A percentile compares a stretch with the other conserved stretches of the same genome.
These are phyloP conservation scores for Diogma glabrata DNA, from an alignment of 2,888 invertebrate genomes.

Conservation along the genomic window DNA sequence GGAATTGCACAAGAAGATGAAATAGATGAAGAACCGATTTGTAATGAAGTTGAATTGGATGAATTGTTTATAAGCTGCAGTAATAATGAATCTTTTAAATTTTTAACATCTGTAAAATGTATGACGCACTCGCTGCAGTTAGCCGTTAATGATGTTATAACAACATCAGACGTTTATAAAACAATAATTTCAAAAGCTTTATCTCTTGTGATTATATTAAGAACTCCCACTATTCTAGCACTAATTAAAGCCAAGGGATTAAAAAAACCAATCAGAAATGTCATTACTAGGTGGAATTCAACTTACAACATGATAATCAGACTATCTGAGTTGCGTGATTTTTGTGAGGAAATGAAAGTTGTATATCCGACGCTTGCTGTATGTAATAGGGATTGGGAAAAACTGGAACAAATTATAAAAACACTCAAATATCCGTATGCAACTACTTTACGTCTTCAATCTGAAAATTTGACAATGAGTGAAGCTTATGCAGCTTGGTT, in stretches of 20 bases:
- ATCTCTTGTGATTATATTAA: neutral
- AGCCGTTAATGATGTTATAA: slow-evolving; percentile 1
- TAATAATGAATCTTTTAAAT: neutral
- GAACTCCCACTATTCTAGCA: slow-evolving; percentile 5
- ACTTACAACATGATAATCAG: neutral
- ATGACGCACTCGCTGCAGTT: slow-evolving; percentile 1
- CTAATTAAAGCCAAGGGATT: slow-evolving; percentile 1
- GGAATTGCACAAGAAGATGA: neutral
- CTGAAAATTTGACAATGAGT: neutral
- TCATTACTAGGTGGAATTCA: slow-evolving; percentile 3
- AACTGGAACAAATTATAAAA: neutral
- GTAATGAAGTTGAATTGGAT: neutral
- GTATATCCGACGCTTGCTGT: neutral
- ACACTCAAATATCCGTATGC: slow-evolving; percentile 6
- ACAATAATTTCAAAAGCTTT: slow-evolving; percentile 1
- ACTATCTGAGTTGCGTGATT: slow-evolving; percentile 3
- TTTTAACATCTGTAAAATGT: neutral
- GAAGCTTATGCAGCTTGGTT: slow-evolving; percentile 3
- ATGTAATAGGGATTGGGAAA: neutral
- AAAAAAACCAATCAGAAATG: slow-evolving; percentile 6
- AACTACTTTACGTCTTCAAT: neutral
- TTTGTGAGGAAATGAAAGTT: slow-evolving; percentile 3
- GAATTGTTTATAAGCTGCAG: neutral
- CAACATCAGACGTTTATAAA: neutral
- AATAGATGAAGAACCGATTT: neutral